Conservation (phyloP, 2,888 invertebrate genomes). For the Archips xylosteana region DNA sequence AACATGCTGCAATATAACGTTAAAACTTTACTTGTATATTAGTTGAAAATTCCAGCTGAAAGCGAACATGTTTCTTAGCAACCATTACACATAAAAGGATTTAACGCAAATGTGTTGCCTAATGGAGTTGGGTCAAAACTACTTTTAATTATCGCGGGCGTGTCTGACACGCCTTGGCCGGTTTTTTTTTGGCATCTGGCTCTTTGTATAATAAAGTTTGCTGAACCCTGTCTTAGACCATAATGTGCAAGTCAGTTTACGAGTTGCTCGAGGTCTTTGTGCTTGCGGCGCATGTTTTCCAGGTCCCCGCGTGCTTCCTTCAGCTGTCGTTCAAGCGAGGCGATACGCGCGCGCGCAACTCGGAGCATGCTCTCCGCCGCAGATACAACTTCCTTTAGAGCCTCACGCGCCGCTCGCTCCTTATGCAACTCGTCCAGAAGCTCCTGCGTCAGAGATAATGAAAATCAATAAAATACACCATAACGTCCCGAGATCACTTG, state of each 20-base stretch:
- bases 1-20: no score
- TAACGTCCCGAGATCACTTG: neutral
- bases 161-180: no score
- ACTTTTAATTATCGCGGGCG: no score
- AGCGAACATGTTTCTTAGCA: no score
- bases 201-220: no score
- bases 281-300: slow-evolving; percentile 67
- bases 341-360: slow-evolving; percentile 71
- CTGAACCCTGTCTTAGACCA: no score
- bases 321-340: slow-evolving; percentile 70
- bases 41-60: no score
- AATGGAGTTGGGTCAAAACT: no score
- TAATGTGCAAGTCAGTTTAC: slow-evolving; percentile 66
- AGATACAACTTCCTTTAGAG: slow-evolving; percentile 70
- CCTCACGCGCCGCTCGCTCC: slow-evolving; percentile 71
- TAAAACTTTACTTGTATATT: no score
- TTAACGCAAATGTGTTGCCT: no score
- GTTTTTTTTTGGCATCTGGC: no score
- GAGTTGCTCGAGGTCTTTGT: slow-evolving; percentile 77
- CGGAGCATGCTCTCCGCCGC: slow-evolving; percentile 76
- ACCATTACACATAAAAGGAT: no score
- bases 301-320: slow-evolving; percentile 69
- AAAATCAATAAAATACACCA: slow-evolving; percentile 5
- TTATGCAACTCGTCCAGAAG: slow-evolving; percentile 66
- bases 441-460: slow-evolving; percentile 49